A percentile compares a stretch with the other conserved stretches of the same genome.
These are phyloP conservation scores for Diaperis boleti DNA, from an alignment of 2,888 invertebrate species.

Conservation along the genomic window DNA sequence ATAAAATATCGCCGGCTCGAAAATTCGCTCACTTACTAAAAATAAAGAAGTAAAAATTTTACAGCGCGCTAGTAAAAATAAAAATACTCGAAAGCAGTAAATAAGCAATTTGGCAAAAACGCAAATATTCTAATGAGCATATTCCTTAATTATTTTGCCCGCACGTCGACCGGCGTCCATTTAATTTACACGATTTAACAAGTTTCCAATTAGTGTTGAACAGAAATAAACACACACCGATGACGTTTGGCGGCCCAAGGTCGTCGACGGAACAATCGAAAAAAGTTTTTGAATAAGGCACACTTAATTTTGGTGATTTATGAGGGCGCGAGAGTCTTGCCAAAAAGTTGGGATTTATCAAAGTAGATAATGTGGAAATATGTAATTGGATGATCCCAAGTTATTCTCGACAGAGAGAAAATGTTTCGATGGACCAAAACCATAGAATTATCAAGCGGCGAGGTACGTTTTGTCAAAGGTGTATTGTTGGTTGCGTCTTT, in stretches of 20 bases:
- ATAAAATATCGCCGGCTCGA: conserved; percentile 50
- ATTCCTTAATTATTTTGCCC: conserved; percentile 56
- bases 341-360: neutral
- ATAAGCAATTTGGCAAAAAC: conserved; percentile 56
- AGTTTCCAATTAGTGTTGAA: conserved; percentile 34
- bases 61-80: conserved; percentile 53
- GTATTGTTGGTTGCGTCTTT: too few species aligned
- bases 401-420: too few species aligned
- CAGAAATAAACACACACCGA: conserved; percentile 18
- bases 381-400: too few species aligned
- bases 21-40: conserved; percentile 51
- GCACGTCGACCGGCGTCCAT: conserved; percentile 46
- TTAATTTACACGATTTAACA: conserved; percentile 41
- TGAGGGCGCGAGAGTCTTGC: neutral
- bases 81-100: conserved; percentile 54
- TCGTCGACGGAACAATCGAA: conserved; percentile 21
- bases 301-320: neutral
- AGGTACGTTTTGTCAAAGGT: too few species aligned
- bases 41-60: conserved; percentile 52
- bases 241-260: conserved; percentile 15
- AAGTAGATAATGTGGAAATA: neutral
- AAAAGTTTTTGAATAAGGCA: conserved; percentile 21
- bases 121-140: conserved; percentile 57
- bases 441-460: too few species aligned
- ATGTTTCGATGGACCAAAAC: too few species aligned